Conservation (phyloP, 2,113 vertebrate species). For the Uropsilus gracilis region DNA sequence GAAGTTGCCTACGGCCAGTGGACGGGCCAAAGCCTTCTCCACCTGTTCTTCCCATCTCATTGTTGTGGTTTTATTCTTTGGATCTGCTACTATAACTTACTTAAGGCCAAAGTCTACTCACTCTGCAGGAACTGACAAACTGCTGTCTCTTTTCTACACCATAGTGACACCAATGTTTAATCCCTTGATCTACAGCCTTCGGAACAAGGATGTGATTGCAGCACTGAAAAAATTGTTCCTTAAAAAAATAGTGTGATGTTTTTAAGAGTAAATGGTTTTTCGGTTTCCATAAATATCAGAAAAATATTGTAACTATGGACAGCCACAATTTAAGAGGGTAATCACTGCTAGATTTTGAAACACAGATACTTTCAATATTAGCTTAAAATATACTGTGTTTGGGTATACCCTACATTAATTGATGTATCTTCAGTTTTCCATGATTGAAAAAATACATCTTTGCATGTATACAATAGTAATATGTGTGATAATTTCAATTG, state of each 20-base stretch:
- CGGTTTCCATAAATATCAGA: not conserved
- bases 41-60: constrained; percentile 49
- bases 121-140: not conserved
- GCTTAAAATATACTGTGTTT: not conserved
- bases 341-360: no score
- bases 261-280: not conserved
- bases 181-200: constrained; percentile 16
- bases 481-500: not conserved
- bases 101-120: not conserved
- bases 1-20: not conserved
- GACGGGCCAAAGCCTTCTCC: constrained; percentile 37
- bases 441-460: not conserved
- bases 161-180: constrained; percentile 36
- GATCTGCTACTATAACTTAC: not conserved
- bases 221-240: not conserved
- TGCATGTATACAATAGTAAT: not conserved
- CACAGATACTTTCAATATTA: no score
- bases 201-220: not conserved
- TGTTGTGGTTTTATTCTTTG: not conserved
- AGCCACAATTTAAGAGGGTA: no score
- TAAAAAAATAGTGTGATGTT: not conserved
- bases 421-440: not conserved
- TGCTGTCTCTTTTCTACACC: constrained; percentile 31
- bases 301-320: not conserved
- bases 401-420: not conserved